Evolutionary conservation across 92 coral and sea anemone species (phyloP).

Genomic region (Epizoanthus ramosus): DNA sequence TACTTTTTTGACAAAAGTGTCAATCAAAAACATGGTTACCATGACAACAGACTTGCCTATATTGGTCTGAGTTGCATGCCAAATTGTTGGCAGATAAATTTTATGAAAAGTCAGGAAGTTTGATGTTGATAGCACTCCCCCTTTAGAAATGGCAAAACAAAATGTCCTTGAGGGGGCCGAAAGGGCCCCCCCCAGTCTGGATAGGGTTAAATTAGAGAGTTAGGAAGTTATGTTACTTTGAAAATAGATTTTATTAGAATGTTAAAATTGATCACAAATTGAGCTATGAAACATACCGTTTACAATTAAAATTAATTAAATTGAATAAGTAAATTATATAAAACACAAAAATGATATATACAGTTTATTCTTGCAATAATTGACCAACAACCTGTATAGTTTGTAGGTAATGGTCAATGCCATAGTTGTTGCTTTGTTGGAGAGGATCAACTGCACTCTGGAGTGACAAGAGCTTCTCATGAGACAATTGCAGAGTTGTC

Average conservation of each 20-base stretch:
- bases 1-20: too few relatives aligned
- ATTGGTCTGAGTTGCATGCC: too few relatives aligned
- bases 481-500: conserved; percentile 7
- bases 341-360: conserved; percentile 1
- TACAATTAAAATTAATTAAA: neutral
- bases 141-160: too few relatives aligned
- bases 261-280: conserved; percentile 9
- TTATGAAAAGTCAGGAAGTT: too few relatives aligned
- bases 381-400: conserved; percentile 16
- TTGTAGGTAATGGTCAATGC: conserved; percentile 6
- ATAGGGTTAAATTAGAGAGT: neutral
- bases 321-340: conserved; percentile 7
- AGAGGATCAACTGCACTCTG: conserved; percentile 11
- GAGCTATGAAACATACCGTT: neutral
- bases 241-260: neutral
- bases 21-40: too few relatives aligned
- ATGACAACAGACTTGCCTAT: too few relatives aligned
- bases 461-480: conserved; percentile 3
- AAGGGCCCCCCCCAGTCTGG: too few relatives aligned
- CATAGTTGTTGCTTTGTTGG: conserved; percentile 8
- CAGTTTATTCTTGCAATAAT: conserved; percentile 8
- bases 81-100: too few relatives aligned
- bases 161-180: too few relatives aligned
- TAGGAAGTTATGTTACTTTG: conserved; percentile 7
- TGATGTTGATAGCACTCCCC: too few relatives aligned